phyloP scores from a whole-genome alignment of 2,888 invertebrate genomes.

The Hetaerina titia region DNA sequence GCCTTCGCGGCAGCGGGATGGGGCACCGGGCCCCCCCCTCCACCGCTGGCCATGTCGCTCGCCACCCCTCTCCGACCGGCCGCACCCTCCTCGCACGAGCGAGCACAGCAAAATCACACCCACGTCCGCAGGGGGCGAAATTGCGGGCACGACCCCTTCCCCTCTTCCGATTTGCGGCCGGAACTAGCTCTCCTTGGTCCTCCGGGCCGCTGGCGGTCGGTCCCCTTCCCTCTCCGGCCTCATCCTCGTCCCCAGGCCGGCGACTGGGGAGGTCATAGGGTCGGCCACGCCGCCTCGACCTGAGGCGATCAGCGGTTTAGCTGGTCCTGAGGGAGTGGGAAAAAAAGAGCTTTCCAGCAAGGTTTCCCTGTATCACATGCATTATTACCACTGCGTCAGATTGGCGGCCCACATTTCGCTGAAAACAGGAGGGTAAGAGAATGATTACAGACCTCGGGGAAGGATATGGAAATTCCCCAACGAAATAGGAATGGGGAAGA shows the following conservation, averaged over 20 bases:
- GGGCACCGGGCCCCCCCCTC: neutral
- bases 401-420: too few relatives aligned
- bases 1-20: neutral
- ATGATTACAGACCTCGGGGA: too few relatives aligned
- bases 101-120: neutral
- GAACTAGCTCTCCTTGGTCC: slow-evolving; percentile 36
- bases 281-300: neutral
- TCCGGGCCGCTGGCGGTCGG: neutral
- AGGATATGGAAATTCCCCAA: too few relatives aligned
- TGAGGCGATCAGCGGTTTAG: neutral
- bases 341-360: neutral
- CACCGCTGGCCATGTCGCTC: slow-evolving; percentile 30
- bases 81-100: neutral
- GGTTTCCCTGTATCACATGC: too few relatives aligned
- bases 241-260: neutral
- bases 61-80: neutral
- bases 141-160: neutral
- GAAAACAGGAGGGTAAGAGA: too few relatives aligned
- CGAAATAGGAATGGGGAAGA: too few relatives aligned
- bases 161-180: neutral
- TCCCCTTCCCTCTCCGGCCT: neutral
- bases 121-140: neutral
- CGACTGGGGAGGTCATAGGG: neutral
- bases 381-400: too few relatives aligned
- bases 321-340: neutral